Conservation (phyloP, 2,113 vertebrate genomes). For the Ageneiosus marmoratus region DNA sequence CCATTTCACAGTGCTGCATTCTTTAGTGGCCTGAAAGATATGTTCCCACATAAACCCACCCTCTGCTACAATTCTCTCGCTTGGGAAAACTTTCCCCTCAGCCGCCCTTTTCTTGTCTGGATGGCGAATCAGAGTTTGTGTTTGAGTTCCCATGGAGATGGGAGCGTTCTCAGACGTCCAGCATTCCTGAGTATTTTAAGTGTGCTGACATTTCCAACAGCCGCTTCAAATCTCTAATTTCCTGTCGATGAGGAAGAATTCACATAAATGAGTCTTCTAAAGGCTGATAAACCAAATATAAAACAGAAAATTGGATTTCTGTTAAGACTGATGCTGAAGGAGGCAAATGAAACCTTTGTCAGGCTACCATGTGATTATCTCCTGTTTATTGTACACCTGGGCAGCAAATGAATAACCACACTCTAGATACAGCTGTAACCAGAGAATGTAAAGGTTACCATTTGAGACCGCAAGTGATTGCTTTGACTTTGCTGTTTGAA, state of each 20-base stretch:
- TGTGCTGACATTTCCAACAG: constrained; percentile 44
- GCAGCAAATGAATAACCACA: constrained; percentile 34
- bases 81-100: constrained; percentile 69
- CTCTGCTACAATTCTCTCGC: constrained; percentile 56
- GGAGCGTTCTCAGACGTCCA: constrained; percentile 60
- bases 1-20: constrained; percentile 60
- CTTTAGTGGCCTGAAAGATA: constrained; percentile 58
- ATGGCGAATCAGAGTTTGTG: constrained; percentile 61
- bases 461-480: constrained; percentile 53
- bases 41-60: constrained; percentile 67
- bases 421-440: constrained; percentile 30
- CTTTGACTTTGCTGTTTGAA: constrained; percentile 44
- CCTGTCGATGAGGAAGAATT: neutral
- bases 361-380: constrained; percentile 50
- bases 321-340: constrained; percentile 2
- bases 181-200: constrained; percentile 67
- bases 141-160: constrained; percentile 69
- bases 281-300: neutral
- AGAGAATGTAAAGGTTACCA: constrained; percentile 49
- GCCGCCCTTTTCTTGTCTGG: constrained; percentile 59
- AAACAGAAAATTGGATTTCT: neutral
- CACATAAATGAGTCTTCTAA: neutral
- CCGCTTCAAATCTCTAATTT: constrained; percentile 25
- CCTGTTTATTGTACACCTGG: constrained; percentile 46
- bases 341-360: constrained; percentile 21